Conservation (phyloP, 23 tunicate species). For the Pegea sp. region DNA sequence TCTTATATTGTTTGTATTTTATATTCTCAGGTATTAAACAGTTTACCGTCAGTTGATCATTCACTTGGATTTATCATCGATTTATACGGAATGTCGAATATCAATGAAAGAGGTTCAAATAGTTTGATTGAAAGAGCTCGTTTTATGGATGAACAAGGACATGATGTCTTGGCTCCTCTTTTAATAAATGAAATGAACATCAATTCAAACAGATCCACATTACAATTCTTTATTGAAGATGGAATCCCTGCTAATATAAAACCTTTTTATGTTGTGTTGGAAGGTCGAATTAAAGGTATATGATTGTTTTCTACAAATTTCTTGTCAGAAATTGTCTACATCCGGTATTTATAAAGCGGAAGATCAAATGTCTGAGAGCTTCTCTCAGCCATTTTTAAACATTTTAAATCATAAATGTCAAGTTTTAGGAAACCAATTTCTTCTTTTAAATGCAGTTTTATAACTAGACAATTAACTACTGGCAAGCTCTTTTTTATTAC, state of each 20-base stretch:
- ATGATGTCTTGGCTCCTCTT: slow-evolving; percentile 5
- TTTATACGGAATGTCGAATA: slow-evolving; percentile 4
- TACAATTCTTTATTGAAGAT: not conserved
- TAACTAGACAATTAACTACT: not conserved
- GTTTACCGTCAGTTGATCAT: slow-evolving; percentile 11
- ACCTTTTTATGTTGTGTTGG: slow-evolving; percentile 19
- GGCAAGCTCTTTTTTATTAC: too few relatives aligned
- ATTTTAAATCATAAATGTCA: not conserved
- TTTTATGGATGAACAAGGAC: slow-evolving; percentile 8
- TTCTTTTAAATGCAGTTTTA: not conserved
- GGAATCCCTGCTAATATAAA: not conserved
- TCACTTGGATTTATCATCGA: slow-evolving; percentile 6
- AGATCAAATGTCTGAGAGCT: too few relatives aligned
- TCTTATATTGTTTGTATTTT: too few relatives aligned
- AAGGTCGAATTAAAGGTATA: slow-evolving; percentile 4
- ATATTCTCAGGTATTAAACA: slow-evolving; percentile 8
- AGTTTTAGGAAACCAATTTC: not conserved
- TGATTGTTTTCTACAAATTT: too few relatives aligned
- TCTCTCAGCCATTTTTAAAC: not conserved
- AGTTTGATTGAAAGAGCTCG: not conserved
- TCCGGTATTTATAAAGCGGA: too few relatives aligned
- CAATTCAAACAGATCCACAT: not conserved
- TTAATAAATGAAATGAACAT: not conserved
- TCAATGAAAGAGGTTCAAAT: not conserved
- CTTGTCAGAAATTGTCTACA: too few relatives aligned